A percentile compares a stretch with the other conserved stretches of the same genome.
phyloP scores from a whole-genome alignment of 2,888 invertebrate species.

The Nephrotoma appendiculata region DNA sequence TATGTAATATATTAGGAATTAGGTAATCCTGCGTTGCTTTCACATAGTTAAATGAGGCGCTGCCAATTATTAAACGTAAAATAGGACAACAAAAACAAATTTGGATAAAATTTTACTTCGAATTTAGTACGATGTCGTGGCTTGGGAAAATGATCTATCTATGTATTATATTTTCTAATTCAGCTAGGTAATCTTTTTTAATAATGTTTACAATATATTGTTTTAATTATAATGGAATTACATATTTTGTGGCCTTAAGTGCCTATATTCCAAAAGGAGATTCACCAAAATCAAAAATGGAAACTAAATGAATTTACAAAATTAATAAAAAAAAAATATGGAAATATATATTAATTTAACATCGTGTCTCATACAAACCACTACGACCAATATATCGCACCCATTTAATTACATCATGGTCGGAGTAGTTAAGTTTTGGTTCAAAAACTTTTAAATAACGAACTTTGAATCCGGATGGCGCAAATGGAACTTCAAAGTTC shows the following conservation, averaged over 20 bases:
- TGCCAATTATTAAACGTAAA: neutral
- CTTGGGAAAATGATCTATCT: neutral
- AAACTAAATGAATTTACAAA: neutral
- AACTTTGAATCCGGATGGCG: conserved; percentile 99
- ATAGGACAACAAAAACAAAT: neutral
- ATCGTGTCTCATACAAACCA: conserved; percentile 97
- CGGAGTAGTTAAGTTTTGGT: conserved; percentile 98
- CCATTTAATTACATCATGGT: conserved; percentile 99
- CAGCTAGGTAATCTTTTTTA: neutral
- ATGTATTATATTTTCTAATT: neutral
- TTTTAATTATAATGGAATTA: neutral
- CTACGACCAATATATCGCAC: conserved; percentile 98
- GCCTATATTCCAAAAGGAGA: neutral
- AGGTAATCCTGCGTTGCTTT: neutral
- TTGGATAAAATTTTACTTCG: neutral
- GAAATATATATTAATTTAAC: conserved; percentile 41
- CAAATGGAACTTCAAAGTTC: conserved; percentile 99
- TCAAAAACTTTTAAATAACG: conserved; percentile 99
- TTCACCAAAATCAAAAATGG: neutral
- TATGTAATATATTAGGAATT: neutral
- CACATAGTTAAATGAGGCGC: neutral
- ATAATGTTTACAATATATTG: neutral
- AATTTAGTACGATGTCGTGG: neutral
- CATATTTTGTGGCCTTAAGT: neutral
- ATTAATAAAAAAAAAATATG: neutral